Evolutionary conservation across 2,113 vertebrate genomes (phyloP).

Genomic region (Indicator indicator): DNA sequence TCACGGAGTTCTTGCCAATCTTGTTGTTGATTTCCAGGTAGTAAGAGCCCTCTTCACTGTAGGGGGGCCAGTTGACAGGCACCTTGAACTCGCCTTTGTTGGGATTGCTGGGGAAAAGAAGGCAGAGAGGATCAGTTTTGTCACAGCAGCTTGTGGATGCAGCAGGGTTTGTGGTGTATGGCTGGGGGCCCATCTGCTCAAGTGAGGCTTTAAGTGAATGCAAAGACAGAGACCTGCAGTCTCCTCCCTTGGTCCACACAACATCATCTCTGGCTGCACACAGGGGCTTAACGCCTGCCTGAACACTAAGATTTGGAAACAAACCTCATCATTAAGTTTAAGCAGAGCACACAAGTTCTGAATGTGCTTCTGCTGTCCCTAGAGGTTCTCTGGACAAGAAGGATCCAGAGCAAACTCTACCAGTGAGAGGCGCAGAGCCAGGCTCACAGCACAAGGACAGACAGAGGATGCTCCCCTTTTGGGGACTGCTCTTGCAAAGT

Average conservation of each 20-base stretch:
- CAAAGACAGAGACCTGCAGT: not conserved
- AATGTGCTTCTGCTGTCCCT: not conserved
- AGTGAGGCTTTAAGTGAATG: not conserved
- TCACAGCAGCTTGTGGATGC: not conserved
- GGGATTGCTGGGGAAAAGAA: slow-evolving; percentile 80
- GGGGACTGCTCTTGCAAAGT: not conserved
- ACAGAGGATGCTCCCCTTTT: not conserved
- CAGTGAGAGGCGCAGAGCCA: not conserved
- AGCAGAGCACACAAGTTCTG: not conserved
- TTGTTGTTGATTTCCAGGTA: slow-evolving; percentile 85
- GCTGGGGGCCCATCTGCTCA: accelerated
- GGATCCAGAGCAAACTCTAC: not conserved
- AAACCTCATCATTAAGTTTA: not conserved
- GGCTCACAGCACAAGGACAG: not conserved
- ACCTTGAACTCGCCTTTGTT: slow-evolving; percentile 78
- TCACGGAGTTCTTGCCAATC: slow-evolving; percentile 66
- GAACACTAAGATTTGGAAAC: not conserved
- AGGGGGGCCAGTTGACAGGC: slow-evolving; percentile 81
- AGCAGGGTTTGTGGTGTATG: not conserved
- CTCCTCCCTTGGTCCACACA: not conserved
- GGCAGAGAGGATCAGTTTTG: not conserved
- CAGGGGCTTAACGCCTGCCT: not conserved
- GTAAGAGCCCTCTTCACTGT: slow-evolving; percentile 17
- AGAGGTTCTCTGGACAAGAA: not conserved
- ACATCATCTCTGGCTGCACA: not conserved